These are phyloP conservation scores for Enteromius paludinosus DNA, from an alignment of 2,797 vertebrate species.

Conservation along the genomic window DNA sequence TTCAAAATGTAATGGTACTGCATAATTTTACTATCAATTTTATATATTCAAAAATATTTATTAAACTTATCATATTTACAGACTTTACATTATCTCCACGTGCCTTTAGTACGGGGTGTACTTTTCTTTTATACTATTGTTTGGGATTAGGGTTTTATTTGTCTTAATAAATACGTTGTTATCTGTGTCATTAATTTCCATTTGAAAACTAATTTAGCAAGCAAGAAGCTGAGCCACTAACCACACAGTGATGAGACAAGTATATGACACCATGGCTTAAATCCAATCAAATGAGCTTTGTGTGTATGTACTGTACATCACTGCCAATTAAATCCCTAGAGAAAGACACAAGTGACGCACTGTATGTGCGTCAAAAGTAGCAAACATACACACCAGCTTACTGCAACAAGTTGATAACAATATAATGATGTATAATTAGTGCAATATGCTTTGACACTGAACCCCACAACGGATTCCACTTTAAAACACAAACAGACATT, in stretches of 20 bases:
- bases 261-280: constrained; percentile 19
- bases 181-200: constrained; percentile 4
- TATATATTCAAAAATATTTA: background rate
- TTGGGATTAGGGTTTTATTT: background rate
- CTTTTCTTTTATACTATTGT: background rate
- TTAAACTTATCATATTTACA: background rate
- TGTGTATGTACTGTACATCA: background rate
- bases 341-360: background rate
- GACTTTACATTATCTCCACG: background rate
- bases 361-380: background rate
- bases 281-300: constrained; percentile 26
- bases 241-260: constrained; percentile 33
- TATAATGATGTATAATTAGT: constrained; percentile 45
- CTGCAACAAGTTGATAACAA: constrained; percentile 29
- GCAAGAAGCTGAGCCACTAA: constrained; percentile 9
- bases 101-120: background rate
- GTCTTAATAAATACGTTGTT: background rate
- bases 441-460: constrained; percentile 31
- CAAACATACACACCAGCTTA: constrained; percentile 1
- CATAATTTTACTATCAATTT: background rate
- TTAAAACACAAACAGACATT: constrained; percentile 24
- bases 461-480: constrained; percentile 11
- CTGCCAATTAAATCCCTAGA: constrained; percentile 29
- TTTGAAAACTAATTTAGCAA: constrained; percentile 26
- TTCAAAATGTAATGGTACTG: background rate